A percentile compares a stretch with the other conserved stretches of the same genome.
Evolutionary conservation across 2,888 invertebrate genomes (phyloP).

Genomic region (Hyles lineata): DNA sequence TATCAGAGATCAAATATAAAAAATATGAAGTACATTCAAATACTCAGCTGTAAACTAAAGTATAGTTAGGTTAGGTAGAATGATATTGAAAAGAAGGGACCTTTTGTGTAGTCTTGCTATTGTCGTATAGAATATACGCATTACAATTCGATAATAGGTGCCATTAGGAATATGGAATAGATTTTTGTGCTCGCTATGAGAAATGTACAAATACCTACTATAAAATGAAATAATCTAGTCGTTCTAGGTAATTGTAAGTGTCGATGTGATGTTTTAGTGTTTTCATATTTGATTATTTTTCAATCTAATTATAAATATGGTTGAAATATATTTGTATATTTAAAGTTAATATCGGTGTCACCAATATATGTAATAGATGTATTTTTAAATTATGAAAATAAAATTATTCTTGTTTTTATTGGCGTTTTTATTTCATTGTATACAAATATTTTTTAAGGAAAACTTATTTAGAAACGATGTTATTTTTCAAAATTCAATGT

Average conservation of each 20-base stretch:
- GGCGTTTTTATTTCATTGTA: neutral
- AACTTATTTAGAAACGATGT: neutral
- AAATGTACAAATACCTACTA: constrained; percentile 1
- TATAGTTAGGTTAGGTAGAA: constrained; percentile 39
- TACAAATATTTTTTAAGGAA: neutral
- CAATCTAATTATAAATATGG: neutral
- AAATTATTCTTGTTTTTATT: neutral
- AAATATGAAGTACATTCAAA: too few species aligned
- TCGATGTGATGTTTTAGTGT: constrained; percentile 5
- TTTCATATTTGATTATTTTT: neutral
- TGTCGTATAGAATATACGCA: constrained; percentile 29
- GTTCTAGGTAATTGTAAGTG: constrained; percentile 23
- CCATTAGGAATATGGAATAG: neutral
- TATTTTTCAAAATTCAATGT: too few species aligned
- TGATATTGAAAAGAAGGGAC: constrained; percentile 65
- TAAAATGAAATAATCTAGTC: constrained; percentile 26
- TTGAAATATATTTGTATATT: neutral
- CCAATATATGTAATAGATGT: neutral
- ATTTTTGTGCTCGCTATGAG: neutral
- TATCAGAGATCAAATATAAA: too few species aligned
- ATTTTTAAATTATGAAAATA: neutral
- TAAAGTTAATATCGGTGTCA: neutral
- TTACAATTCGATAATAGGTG: neutral
- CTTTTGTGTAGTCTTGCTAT: constrained; percentile 52
- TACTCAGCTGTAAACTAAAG: too few species aligned